Evolutionary conservation across 2,797 vertebrate species (phyloP).

Genomic region (Bovichtus variegatus): DNA sequence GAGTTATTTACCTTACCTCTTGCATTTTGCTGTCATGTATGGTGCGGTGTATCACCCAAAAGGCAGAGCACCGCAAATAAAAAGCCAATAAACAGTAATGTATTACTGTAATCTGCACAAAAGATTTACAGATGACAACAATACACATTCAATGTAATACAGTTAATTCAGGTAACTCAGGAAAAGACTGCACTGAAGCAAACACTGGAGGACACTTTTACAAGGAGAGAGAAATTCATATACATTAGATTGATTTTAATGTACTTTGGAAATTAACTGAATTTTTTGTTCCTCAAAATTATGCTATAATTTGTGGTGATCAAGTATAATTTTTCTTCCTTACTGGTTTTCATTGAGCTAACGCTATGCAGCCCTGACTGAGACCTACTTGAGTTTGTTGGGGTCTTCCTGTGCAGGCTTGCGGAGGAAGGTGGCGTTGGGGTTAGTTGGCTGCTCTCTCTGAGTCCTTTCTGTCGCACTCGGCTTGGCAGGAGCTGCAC

Average conservation of each 20-base stretch:
- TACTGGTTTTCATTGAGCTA: background rate
- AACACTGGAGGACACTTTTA: no score
- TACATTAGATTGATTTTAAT: no score
- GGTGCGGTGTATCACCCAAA: background rate
- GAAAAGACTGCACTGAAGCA: no score
- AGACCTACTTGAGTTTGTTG: slow-evolving; percentile 95
- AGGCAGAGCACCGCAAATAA: no score
- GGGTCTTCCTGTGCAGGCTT: slow-evolving; percentile 94
- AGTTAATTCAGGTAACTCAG: no score
- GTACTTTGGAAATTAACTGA: background rate
- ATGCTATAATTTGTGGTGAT: background rate
- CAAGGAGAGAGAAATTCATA: no score
- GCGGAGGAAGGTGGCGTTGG: slow-evolving; percentile 88
- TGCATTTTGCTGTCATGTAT: background rate
- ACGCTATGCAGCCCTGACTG: background rate
- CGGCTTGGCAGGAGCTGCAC: slow-evolving; percentile 87
- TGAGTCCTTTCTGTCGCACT: slow-evolving; percentile 85
- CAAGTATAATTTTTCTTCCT: background rate
- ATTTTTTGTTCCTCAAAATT: background rate
- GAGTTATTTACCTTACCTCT: background rate
- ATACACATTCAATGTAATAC: background rate
- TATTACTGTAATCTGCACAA: no score
- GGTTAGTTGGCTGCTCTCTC: slow-evolving; percentile 84
- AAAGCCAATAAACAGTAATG: no score
- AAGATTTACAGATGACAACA: no score